Evolutionary conservation across 2,888 invertebrate genomes (phyloP).

Genomic region (Pocota personata): DNA sequence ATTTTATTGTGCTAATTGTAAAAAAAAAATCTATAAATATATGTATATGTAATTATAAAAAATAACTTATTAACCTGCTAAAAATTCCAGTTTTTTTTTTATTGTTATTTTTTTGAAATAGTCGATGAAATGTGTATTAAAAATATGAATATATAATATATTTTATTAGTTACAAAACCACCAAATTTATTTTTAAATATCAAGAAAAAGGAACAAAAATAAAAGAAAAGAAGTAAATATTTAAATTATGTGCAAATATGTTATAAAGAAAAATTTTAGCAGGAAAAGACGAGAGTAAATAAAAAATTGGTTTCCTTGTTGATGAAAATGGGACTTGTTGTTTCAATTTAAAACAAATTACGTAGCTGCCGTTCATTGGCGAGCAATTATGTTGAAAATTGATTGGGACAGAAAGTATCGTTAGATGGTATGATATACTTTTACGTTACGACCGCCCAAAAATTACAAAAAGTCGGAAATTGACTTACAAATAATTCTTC

Average conservation of each 20-base stretch:
- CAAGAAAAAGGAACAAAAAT: background rate
- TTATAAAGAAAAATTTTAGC: slow-evolving; percentile 74
- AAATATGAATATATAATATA: background rate
- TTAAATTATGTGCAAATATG: slow-evolving; percentile 19
- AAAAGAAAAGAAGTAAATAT: background rate
- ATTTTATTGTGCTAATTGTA: slow-evolving; percentile 58
- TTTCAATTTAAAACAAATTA: no score
- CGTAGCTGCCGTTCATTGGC: no score
- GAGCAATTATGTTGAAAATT: no score
- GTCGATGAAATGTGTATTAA: background rate
- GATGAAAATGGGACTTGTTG: slow-evolving; percentile 74
- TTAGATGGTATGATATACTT: no score
- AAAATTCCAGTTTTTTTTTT: slow-evolving; percentile 8
- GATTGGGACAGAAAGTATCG: no score
- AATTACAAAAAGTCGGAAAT: no score
- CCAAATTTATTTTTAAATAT: slow-evolving; percentile 29
- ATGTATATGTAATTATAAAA: slow-evolving; percentile 34
- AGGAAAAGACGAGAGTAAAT: slow-evolving; percentile 79
- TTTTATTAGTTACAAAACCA: slow-evolving; percentile 24
- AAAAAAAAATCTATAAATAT: slow-evolving; percentile 18
- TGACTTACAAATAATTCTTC: no score
- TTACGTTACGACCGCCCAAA: no score
- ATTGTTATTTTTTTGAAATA: slow-evolving; percentile 18
- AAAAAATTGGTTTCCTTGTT: slow-evolving; percentile 83
- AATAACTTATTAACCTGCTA: slow-evolving; percentile 6